Base-by-base conservation (phyloP, 2,888 invertebrate species). In the Thera britannica region DNA sequence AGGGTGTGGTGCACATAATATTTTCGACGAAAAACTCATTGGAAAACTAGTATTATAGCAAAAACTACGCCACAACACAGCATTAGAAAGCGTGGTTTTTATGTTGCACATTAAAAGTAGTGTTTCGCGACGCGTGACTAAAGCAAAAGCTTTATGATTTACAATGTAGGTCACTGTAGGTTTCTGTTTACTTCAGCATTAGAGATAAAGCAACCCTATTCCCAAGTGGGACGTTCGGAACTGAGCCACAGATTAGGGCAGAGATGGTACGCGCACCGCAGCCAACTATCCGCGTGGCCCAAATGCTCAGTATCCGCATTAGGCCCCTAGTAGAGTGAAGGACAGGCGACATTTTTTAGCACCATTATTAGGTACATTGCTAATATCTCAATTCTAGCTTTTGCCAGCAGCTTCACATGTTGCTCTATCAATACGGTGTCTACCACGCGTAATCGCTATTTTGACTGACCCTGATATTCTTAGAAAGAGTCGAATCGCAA, bases 261-360 rank as follows among this genome's bases (percentile, higher is more conserved):
- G 44, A 65, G 36, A 3, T 51, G 44, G 46, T 62, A 55, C 84
- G 79, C 78, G 75, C 74, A 68, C 77, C 78, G 79, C 78, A 78
- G 80, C 79, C 81, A 85, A 82, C 84, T 84, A 84, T 86, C 83
- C 82, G 79, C 82, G 79, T 83, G 87, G 77, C 83, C 90, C 84
- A 88, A 89, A 89, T 89, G 80, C 79, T 78, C 76, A 52, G 77
- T 84, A 84, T 89, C 90, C 90, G 88, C 80, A 85, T 87, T 86
- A 86, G 83, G 73, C 71, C 83, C 78, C 80, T 63, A 57, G 35
- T 63, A 3, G 49, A 41, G 61, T 61, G 64, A 68, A 69, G 64
- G 61, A 69, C 60, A 48, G 54, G 5, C 41, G 67, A 62, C 67
- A 67, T 61, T 55, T 57, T 49, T 68, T 44, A 60, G 12, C 59